A percentile compares a stretch with the other conserved stretches of the same genome.
Conservation (phyloP, 2,888 invertebrate species). For the Asteroscopus sphinx region DNA sequence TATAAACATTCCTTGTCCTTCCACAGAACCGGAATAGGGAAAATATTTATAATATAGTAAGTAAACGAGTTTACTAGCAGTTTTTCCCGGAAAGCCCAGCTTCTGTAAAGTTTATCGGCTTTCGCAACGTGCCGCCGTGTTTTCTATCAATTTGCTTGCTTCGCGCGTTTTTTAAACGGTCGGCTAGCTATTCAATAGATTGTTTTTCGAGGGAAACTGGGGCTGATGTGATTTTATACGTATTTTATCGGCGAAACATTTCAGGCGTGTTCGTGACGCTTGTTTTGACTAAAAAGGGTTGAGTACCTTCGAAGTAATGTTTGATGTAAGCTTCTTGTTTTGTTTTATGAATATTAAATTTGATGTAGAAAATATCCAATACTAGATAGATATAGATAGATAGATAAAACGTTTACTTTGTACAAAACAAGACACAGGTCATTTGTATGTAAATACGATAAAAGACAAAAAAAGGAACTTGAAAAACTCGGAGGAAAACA, state of each 20-base stretch:
- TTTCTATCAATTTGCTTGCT: constrained; percentile 47
- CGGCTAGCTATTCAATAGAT: constrained; percentile 6
- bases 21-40: neutral
- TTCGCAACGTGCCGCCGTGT: constrained; percentile 29
- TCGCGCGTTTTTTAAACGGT: constrained; percentile 21
- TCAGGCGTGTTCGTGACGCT: neutral
- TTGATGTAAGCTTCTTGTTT: no score
- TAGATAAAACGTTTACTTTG: no score
- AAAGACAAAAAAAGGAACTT: no score
- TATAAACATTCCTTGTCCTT: neutral
- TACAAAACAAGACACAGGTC: no score
- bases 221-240: constrained; percentile 13
- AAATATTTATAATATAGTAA: constrained; percentile 17
- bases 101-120: constrained; percentile 35
- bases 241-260: neutral
- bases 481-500: no score
- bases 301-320: no score
- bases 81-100: constrained; percentile 11
- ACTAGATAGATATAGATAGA: no score
- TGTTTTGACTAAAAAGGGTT: neutral
- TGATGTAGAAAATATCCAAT: no score
- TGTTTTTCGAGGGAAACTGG: constrained; percentile 9
- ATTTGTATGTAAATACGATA: no score
- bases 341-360: no score
- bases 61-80: constrained; percentile 22